Conservation (phyloP, 1,140 invertebrate genomes). For the Cotesia glomerata region DNA sequence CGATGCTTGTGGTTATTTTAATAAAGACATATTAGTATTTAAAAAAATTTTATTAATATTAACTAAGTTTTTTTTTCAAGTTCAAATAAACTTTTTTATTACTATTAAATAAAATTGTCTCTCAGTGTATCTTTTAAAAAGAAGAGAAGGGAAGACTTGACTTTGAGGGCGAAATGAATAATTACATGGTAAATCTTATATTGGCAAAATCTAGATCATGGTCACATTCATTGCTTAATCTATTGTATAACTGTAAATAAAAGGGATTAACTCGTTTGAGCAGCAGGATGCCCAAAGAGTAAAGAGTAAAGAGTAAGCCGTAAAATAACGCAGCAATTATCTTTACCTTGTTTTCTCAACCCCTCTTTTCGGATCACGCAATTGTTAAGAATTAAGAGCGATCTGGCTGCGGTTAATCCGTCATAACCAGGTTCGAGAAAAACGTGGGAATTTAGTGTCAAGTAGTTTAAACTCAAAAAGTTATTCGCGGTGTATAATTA, state of each 20-base stretch:
- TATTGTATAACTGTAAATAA: background rate
- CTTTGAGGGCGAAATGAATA: too few species aligned
- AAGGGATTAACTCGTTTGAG: background rate
- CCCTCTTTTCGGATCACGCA: constrained; percentile 6
- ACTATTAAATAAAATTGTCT: too few species aligned
- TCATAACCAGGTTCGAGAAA: constrained; percentile 7
- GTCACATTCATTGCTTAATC: too few species aligned
- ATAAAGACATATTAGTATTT: too few species aligned
- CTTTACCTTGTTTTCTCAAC: background rate
- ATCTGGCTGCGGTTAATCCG: constrained; percentile 21
- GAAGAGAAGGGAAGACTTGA: too few species aligned
- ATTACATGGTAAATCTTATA: too few species aligned
- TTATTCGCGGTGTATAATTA: too few species aligned
- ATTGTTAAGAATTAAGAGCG: constrained; percentile 21
- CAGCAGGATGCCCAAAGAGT: background rate
- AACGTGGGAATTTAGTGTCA: constrained; percentile 25
- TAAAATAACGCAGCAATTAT: constrained; percentile 23
- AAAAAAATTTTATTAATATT: too few species aligned
- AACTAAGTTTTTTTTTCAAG: too few species aligned
- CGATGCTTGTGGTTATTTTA: too few species aligned
- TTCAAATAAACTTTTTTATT: too few species aligned
- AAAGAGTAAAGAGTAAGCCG: background rate
- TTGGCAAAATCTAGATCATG: background rate
- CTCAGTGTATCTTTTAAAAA: too few species aligned
- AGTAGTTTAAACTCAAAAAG: background rate